Evolutionary conservation across 1,140 invertebrate species (phyloP), one percentile per base, ranked within the genome.

Genomic region (Chrysomallon squamiferum): DNA sequence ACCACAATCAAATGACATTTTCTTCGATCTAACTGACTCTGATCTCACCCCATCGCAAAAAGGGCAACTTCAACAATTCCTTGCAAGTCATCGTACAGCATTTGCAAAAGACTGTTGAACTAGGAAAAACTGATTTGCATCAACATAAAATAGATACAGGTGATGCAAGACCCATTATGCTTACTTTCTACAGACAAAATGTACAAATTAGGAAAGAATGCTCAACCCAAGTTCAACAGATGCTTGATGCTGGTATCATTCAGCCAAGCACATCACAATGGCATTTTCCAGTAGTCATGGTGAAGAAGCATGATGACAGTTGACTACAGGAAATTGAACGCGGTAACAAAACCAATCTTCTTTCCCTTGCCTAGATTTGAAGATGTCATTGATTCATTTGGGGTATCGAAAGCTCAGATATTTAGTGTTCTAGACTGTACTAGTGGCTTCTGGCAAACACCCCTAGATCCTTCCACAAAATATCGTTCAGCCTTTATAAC

Each of bases 231-330:
- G 25, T 68, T 0, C 30, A 50, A n/a, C 59, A 62, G 30, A 58
- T 75, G 68, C 20, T 72, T 5, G 30, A 76, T 11, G 61, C 56
- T 4, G 65, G 67, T 3, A 52, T 77, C 0, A 74, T 76, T 18
- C 29, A 56, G 22, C 62, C 62, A 13, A 59, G 47, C 27, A 52
- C 9, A 4, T 71, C 68, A 0, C 33, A 68, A 9, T 75, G 73
- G 75, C 54, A 68, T 15, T 73, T 69, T n/a, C 59, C 63, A 15
- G 45, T 64, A 30, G 71, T 79, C 0, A 49, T 79, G 13, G 58
- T 77, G 6, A 89, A 89, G 54, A 90, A 90, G 59, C 87, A 88
- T 47, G 75, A 88, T 79, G 82, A 27, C 20, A 22, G 9, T 22
- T 52, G 47, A 50, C 47, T 50, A 50, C 47, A 50, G 47, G 25